phyloP scores from a whole-genome alignment of 35 echinoderm and acorn worm genomes.

The Heliocidaris tuberculata region DNA sequence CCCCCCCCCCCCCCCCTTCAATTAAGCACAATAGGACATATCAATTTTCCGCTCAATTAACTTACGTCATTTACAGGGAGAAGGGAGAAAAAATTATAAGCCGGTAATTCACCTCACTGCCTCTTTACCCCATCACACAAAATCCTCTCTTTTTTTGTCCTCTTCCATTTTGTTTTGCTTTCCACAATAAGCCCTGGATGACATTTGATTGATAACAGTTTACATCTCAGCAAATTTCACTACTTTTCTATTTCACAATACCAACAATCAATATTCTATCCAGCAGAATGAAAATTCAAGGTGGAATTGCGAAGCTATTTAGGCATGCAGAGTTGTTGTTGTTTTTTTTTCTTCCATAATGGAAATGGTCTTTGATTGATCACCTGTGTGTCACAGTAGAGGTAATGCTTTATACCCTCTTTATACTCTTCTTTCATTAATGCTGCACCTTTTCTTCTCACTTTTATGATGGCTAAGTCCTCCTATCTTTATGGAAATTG shows the following conservation, averaged over 20 bases:
- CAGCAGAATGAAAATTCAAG: background rate
- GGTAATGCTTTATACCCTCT: background rate
- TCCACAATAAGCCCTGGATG: background rate
- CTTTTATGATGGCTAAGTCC: background rate
- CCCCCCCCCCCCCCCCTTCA: background rate
- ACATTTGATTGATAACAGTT: conserved; percentile 1
- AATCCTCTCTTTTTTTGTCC: background rate
- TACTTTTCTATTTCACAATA: background rate
- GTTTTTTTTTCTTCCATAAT: background rate
- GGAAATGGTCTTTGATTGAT: background rate
- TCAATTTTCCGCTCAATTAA: conserved; percentile 37
- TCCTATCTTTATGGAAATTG: background rate
- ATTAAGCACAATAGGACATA: background rate
- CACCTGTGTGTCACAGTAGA: background rate
- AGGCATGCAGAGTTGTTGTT: background rate
- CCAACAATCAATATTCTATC: background rate
- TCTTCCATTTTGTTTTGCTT: background rate
- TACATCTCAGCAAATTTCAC: background rate
- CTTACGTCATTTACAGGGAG: background rate
- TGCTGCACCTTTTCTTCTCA: background rate
- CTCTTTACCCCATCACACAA: background rate
- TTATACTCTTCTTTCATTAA: background rate
- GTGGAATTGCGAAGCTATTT: background rate
- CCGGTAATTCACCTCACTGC: background rate
- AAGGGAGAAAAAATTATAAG: background rate